Evolutionary conservation across 1,140 invertebrate genomes (phyloP).

Genomic region (Drosophila sp.): DNA sequence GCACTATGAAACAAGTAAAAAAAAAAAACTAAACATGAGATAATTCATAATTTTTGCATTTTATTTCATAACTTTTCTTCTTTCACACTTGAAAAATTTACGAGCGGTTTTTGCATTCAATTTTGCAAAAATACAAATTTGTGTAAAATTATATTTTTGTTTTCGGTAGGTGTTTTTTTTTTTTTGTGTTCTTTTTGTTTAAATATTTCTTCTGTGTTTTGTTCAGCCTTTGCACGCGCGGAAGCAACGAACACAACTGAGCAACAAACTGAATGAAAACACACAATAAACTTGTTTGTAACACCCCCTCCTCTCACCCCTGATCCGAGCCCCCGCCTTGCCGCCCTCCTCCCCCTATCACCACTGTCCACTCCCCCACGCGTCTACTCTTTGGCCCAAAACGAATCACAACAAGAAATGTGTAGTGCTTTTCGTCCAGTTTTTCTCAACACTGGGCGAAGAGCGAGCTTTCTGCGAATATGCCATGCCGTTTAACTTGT

Average conservation of each 20-base stretch:
- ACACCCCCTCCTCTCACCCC: background rate
- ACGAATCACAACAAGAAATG: background rate
- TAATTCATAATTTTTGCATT: background rate
- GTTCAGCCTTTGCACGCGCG: conserved; percentile 72
- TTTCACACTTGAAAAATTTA: conserved; percentile 7
- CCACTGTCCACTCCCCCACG: background rate
- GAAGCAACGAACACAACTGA: conserved; percentile 73
- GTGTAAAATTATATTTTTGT: background rate
- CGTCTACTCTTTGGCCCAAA: conserved; percentile 1
- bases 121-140: background rate
- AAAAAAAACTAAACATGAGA: background rate
- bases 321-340: background rate
- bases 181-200: background rate
- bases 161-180: background rate
- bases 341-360: background rate
- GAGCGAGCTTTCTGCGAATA: background rate
- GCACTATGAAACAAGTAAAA: background rate
- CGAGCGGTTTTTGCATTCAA: conserved; percentile 59
- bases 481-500: background rate
- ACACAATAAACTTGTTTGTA: conserved; percentile 58
- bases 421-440: background rate
- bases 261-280: conserved; percentile 74
- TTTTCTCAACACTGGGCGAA: background rate
- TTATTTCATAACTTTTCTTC: conserved; percentile 24
- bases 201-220: conserved; percentile 2